These are phyloP conservation scores for Plestiodon gilberti DNA, from an alignment of 2,113 vertebrate species.

Conservation along the genomic window DNA sequence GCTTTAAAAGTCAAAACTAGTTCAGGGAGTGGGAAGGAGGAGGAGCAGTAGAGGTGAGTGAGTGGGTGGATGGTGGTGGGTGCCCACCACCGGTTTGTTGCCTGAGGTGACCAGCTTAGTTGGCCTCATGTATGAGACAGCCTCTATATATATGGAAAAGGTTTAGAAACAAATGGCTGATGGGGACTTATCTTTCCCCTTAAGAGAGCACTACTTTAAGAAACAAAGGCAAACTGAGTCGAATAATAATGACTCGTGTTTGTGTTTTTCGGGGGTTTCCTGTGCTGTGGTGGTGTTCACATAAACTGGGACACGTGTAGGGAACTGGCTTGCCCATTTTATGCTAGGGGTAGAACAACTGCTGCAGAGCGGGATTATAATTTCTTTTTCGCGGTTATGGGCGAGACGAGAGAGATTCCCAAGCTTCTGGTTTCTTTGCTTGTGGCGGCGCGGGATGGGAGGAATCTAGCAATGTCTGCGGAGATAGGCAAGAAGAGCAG, in stretches of 20 bases:
- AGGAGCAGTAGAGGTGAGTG: too few relatives aligned
- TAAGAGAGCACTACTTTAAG: neutral
- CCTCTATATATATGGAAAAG: neutral
- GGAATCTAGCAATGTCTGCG: neutral
- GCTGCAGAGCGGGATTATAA: neutral
- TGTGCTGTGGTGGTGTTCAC: neutral
- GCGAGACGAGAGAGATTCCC: neutral
- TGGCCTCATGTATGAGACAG: too few relatives aligned
- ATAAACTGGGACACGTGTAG: neutral
- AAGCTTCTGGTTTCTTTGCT: neutral
- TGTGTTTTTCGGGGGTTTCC: neutral
- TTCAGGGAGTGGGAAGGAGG: too few relatives aligned
- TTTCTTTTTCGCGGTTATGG: neutral
- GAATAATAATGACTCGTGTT: neutral
- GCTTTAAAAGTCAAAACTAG: too few relatives aligned
- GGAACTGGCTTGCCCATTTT: neutral
- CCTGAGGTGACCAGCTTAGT: too few relatives aligned
- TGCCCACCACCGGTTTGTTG: too few relatives aligned
- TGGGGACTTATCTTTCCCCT: neutral
- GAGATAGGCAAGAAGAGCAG: neutral
- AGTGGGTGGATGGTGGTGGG: too few relatives aligned
- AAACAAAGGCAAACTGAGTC: neutral
- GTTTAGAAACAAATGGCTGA: neutral
- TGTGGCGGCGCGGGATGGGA: neutral
- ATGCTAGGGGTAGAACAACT: neutral